phyloP scores from a whole-genome alignment of 2,888 invertebrate species.

The Drosophila mayaguana region DNA sequence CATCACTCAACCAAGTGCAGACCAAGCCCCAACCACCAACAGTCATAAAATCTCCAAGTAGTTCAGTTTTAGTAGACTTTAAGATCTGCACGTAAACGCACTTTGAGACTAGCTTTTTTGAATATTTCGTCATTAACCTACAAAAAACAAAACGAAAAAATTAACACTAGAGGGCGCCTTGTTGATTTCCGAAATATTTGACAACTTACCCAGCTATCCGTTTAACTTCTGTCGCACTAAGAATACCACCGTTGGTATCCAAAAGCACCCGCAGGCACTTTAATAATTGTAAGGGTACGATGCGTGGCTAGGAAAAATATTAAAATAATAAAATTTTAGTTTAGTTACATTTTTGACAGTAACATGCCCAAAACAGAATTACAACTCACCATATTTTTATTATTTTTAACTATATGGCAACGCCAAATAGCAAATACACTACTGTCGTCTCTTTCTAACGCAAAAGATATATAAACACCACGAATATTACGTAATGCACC shows the following conservation, averaged over 20 bases:
- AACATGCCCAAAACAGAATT: neutral
- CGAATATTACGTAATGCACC: slow-evolving; percentile 66
- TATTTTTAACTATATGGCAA: slow-evolving; percentile 58
- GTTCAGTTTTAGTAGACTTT: slow-evolving; percentile 92
- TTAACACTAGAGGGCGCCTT: slow-evolving; percentile 55
- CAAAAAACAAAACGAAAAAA: slow-evolving; percentile 29
- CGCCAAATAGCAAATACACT: slow-evolving; percentile 40
- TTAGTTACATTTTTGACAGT: slow-evolving; percentile 49
- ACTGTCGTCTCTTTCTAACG: slow-evolving; percentile 43
- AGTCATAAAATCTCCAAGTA: slow-evolving; percentile 94
- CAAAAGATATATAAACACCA: slow-evolving; percentile 43
- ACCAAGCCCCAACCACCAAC: slow-evolving; percentile 96
- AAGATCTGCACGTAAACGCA: slow-evolving; percentile 97
- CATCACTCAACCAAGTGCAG: slow-evolving; percentile 95
- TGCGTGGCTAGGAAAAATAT: slow-evolving; percentile 92
- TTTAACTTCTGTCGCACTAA: slow-evolving; percentile 94
- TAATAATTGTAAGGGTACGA: slow-evolving; percentile 94
- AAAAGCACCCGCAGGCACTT: slow-evolving; percentile 95
- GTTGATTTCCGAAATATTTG: neutral
- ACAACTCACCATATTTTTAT: slow-evolving; percentile 60
- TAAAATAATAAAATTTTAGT: slow-evolving; percentile 65
- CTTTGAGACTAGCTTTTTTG: slow-evolving; percentile 97
- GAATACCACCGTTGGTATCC: slow-evolving; percentile 93
- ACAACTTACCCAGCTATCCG: slow-evolving; percentile 92
- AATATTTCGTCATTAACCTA: slow-evolving; percentile 98